phyloP scores from a whole-genome alignment of 1,140 invertebrate species.

The Vanessa atalanta region DNA sequence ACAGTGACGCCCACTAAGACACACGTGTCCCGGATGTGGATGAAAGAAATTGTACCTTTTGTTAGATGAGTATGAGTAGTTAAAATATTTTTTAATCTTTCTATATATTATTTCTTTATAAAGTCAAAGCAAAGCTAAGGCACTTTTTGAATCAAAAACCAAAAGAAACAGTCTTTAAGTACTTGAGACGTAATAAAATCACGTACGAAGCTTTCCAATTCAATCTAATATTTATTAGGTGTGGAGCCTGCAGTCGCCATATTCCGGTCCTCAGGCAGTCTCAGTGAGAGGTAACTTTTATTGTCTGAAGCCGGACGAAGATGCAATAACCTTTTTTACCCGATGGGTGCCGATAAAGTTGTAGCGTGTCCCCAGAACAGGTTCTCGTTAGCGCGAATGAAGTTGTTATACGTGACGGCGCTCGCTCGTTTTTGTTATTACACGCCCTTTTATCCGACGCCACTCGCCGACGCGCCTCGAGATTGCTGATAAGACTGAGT shows the following conservation, averaged over 20 bases:
- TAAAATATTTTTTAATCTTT: background rate
- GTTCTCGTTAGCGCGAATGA: conserved; percentile 56
- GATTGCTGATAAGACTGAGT: conserved; percentile 36
- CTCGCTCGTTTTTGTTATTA: conserved; percentile 56
- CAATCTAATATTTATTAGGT: conserved; percentile 21
- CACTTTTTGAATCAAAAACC: background rate
- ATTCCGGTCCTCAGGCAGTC: background rate
- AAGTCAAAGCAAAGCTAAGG: background rate
- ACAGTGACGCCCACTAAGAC: conserved; percentile 42
- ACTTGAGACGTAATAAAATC: background rate
- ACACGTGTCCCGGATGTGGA: conserved; percentile 55
- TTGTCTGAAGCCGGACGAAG: conserved; percentile 23
- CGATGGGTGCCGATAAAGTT: conserved; percentile 36
- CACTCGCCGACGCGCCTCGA: conserved; percentile 32
- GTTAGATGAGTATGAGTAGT: conserved; percentile 31
- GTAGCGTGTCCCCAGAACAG: conserved; percentile 41
- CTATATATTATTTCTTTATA: background rate
- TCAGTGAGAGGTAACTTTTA: conserved; percentile 16
- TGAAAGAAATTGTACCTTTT: conserved; percentile 42
- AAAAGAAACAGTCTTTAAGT: background rate
- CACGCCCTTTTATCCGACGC: conserved; percentile 48
- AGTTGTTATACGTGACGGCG: conserved; percentile 57
- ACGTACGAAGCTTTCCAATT: conserved; percentile 15
- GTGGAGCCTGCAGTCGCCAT: background rate
- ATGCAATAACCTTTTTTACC: conserved; percentile 39